A percentile compares a stretch with the other conserved stretches of the same genome.
Conservation (phyloP, 2,113 vertebrate genomes). For the Ceuthmochares aereus region DNA sequence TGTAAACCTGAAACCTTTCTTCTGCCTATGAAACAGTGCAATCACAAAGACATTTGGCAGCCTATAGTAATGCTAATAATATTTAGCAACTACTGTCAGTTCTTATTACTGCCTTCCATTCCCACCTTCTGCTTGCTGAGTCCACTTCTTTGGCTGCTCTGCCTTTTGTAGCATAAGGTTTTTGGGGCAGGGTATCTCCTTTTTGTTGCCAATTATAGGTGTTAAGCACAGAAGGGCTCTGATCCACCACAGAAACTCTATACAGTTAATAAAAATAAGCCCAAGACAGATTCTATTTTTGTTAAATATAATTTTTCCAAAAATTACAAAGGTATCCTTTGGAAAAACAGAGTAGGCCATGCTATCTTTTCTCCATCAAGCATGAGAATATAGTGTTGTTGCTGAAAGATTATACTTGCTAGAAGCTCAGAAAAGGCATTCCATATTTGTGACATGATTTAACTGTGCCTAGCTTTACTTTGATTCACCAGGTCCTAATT, state of each 20-base stretch:
- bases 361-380: neutral
- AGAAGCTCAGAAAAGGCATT: neutral
- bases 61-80: neutral
- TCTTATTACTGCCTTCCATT: neutral
- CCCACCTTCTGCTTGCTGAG: neutral
- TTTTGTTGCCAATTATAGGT: neutral
- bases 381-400: neutral
- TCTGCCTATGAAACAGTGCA: neutral
- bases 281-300: neutral
- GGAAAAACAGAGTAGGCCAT: neutral
- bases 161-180: neutral
- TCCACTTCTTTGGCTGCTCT: neutral
- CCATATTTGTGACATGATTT: neutral
- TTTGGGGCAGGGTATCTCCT: neutral
- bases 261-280: neutral
- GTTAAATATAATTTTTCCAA: neutral
- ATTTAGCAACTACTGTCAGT: neutral
- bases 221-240: neutral
- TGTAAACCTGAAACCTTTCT: neutral
- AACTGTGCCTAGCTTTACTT: neutral
- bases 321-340: neutral
- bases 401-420: neutral
- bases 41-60: neutral
- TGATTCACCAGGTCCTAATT: neutral
- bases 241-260: neutral